Conservation (phyloP, 2,888 invertebrate species). For the Epirrhoe alternata region DNA sequence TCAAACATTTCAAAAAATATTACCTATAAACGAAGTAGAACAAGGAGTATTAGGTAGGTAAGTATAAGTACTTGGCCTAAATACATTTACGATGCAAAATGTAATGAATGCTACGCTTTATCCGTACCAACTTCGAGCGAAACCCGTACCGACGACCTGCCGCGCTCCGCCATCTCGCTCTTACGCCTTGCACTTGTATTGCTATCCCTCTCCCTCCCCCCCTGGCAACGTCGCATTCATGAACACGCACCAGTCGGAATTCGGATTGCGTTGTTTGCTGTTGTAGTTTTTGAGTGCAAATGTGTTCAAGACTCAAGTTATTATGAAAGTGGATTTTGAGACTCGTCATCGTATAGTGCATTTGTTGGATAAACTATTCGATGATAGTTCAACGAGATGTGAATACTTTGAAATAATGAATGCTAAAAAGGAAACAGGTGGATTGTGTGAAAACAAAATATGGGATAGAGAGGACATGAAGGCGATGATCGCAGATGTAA, state of each 20-base stretch:
- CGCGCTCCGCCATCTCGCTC: conserved; percentile 9
- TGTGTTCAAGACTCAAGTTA: background rate
- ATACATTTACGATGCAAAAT: too few species aligned
- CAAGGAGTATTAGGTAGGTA: too few species aligned
- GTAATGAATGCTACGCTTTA: conserved; percentile 2
- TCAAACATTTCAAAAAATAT: too few species aligned
- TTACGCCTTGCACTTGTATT: background rate
- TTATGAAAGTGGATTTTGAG: conserved; percentile 2
- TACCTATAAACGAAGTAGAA: too few species aligned
- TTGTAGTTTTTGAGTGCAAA: background rate
- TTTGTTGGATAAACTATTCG: conserved; percentile 11
- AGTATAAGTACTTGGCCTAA: too few species aligned
- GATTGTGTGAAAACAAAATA: background rate
- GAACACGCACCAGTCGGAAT: conserved; percentile 1
- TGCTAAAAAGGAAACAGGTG: background rate
- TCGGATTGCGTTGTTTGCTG: background rate
- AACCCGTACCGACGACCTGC: background rate
- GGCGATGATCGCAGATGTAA: conserved; percentile 3
- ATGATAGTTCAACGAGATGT: background rate
- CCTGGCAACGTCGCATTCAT: conserved; percentile 1
- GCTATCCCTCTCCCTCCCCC: conserved; percentile 7
- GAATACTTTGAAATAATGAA: conserved; percentile 2
- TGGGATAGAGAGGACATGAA: background rate
- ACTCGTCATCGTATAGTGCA: background rate
- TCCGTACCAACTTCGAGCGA: background rate